A percentile compares a stretch with the other conserved stretches of the same genome.
Conservation (phyloP, 2,888 invertebrate species). For the Emmelina monodactyla region DNA sequence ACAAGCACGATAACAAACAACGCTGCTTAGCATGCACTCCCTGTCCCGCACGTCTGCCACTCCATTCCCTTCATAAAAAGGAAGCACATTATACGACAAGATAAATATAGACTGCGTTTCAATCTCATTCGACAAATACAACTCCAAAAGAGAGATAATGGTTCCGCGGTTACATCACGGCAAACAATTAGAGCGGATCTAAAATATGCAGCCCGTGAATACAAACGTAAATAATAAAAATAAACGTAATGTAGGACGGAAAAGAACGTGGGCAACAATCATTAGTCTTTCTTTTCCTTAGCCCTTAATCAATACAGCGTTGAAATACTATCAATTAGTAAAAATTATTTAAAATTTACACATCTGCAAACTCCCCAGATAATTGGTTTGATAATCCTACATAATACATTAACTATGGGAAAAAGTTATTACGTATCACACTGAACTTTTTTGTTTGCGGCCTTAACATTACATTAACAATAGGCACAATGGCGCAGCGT, state of each 20-base stretch:
- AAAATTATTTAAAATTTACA: too few relatives aligned
- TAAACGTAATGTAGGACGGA: too few relatives aligned
- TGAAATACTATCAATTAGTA: too few relatives aligned
- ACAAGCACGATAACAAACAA: conserved; percentile 29
- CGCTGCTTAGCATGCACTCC: conserved; percentile 40
- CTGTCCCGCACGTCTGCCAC: conserved; percentile 19
- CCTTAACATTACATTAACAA: conserved; percentile 58
- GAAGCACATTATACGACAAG: conserved; percentile 2
- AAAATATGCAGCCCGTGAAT: conserved; percentile 1
- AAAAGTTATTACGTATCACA: too few relatives aligned
- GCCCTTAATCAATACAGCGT: too few relatives aligned
- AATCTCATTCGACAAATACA: not conserved
- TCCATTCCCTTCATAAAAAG: conserved; percentile 3
- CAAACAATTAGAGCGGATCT: conserved; percentile 10
- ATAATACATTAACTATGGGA: too few relatives aligned
- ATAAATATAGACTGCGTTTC: not conserved
- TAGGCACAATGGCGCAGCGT: conserved; percentile 41
- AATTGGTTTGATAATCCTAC: too few relatives aligned
- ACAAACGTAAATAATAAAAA: not conserved
- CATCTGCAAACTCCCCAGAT: too few relatives aligned
- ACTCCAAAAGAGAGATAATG: not conserved
- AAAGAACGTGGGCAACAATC: not conserved
- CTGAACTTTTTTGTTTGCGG: conserved; percentile 34
- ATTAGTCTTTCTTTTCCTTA: too few relatives aligned
- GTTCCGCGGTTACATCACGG: conserved; percentile 4